Conservation (phyloP, 1,140 invertebrate species). For the Drosophila melanica region DNA sequence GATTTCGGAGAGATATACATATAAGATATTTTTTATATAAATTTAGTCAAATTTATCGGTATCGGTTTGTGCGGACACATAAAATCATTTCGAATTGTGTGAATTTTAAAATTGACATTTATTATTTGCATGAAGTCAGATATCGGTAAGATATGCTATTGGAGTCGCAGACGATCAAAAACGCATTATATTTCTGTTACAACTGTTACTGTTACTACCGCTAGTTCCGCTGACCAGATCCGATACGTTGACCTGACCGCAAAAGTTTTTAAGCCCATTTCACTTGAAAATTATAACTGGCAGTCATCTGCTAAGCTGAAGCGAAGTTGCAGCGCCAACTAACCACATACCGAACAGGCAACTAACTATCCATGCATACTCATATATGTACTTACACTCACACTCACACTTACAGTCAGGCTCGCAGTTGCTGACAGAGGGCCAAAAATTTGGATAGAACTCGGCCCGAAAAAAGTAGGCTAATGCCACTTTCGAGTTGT, state of each 20-base stretch:
- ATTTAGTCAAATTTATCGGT: too few species aligned
- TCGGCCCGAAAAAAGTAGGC: slow-evolving; percentile 66
- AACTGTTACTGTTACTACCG: background rate
- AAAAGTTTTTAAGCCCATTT: slow-evolving; percentile 76
- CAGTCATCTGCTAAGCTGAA: slow-evolving; percentile 24
- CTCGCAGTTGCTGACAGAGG: slow-evolving; percentile 4
- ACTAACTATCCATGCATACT: slow-evolving; percentile 15
- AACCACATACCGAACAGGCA: slow-evolving; percentile 19
- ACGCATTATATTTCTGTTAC: background rate
- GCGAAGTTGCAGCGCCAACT: slow-evolving; percentile 47
- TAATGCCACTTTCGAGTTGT: slow-evolving; percentile 79
- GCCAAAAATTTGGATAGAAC: background rate
- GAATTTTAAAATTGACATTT: too few species aligned
- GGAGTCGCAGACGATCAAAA: too few species aligned
- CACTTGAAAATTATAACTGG: slow-evolving; percentile 74
- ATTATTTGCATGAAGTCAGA: too few species aligned
- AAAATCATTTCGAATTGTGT: too few species aligned
- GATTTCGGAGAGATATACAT: too few species aligned
- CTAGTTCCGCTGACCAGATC: slow-evolving; percentile 39
- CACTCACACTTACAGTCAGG: slow-evolving; percentile 5
- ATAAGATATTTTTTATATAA: too few species aligned
- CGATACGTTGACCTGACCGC: slow-evolving; percentile 68
- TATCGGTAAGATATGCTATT: too few species aligned
- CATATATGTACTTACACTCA: slow-evolving; percentile 2
- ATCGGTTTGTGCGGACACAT: too few species aligned